Evolutionary conservation across 2,797 vertebrate genomes (phyloP).

Genomic region (Pristis pectinata): DNA sequence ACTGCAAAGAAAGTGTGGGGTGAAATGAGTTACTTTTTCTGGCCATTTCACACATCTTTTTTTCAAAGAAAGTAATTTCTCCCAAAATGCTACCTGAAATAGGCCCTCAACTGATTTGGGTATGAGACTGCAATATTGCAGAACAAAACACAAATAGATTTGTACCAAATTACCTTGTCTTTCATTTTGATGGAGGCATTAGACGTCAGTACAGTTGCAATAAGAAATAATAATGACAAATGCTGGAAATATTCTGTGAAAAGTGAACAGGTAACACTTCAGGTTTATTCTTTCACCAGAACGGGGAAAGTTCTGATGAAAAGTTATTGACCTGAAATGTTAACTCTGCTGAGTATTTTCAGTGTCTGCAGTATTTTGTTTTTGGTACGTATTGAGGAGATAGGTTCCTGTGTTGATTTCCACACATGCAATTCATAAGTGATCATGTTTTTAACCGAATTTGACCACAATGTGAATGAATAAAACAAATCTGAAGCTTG

Average conservation of each 20-base stretch:
- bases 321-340: too few relatives aligned
- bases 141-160: too few relatives aligned
- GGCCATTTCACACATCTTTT: neutral
- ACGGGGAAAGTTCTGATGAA: too few relatives aligned
- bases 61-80: neutral
- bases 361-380: too few relatives aligned
- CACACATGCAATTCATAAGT: neutral
- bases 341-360: too few relatives aligned
- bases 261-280: too few relatives aligned
- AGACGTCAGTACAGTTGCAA: neutral
- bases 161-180: too few relatives aligned
- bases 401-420: neutral
- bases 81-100: neutral
- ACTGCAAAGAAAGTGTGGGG: neutral
- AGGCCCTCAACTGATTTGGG: neutral
- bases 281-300: too few relatives aligned
- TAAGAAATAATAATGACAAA: too few relatives aligned
- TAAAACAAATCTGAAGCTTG: constrained; percentile 26
- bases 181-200: neutral
- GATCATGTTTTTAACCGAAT: neutral
- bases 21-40: neutral
- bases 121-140: neutral
- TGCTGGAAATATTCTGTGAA: too few relatives aligned
- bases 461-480: constrained; percentile 6
- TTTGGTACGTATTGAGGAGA: too few relatives aligned